These are phyloP conservation scores for Pantelozetes paolii DNA, from an alignment of 2,888 invertebrate genomes.

Conservation along the genomic window DNA sequence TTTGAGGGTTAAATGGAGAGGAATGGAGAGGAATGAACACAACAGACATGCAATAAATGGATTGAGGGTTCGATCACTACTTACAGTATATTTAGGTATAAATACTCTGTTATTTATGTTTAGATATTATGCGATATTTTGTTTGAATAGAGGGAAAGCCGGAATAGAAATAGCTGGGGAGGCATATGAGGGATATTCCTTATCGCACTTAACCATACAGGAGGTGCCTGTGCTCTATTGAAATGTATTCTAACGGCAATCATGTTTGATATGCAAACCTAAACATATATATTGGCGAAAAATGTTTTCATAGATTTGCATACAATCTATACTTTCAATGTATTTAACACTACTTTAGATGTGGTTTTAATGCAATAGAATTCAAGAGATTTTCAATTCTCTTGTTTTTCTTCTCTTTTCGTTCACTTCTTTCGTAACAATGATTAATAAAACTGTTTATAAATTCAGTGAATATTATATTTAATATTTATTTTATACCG, in stretches of 20 bases:
- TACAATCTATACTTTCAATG: too few species aligned
- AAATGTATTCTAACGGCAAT: not conserved
- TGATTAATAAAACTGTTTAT: constrained; percentile 11
- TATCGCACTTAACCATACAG: constrained; percentile 23
- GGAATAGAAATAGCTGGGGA: constrained; percentile 21
- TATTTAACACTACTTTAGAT: too few species aligned
- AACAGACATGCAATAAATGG: constrained; percentile 20
- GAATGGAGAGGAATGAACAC: constrained; percentile 24
- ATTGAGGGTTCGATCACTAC: constrained; percentile 12
- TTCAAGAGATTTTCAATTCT: not conserved
- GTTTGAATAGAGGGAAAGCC: constrained; percentile 12
- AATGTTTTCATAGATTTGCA: too few species aligned
- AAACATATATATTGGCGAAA: not conserved
- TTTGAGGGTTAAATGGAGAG: not conserved
- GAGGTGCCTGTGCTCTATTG: constrained; percentile 27
- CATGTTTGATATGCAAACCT: not conserved
- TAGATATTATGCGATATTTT: not conserved
- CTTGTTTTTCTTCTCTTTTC: not conserved
- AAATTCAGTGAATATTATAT: not conserved
- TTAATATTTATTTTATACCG: not conserved
- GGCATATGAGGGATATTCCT: constrained; percentile 26
- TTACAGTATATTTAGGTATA: not conserved
- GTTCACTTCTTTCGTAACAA: not conserved
- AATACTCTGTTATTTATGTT: constrained; percentile 1
- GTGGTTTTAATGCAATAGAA: too few species aligned